Base-by-base conservation (phyloP, 2,113 vertebrate genomes). In the Tychaedon coryphoeus region DNA sequence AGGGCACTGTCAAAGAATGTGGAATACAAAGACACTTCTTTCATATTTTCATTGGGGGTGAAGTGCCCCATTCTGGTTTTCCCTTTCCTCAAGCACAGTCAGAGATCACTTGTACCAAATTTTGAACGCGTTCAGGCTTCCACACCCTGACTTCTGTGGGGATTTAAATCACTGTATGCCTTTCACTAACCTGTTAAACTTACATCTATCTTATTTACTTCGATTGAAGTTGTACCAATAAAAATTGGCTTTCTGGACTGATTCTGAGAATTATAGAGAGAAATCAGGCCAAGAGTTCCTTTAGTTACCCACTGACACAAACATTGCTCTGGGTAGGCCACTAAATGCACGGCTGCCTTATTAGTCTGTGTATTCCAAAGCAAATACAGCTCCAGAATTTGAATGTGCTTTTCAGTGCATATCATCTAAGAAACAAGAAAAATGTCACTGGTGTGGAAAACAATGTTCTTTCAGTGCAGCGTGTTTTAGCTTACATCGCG, bases 371-470 rank as follows among this genome's bases (percentile, higher is more conserved):
- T 62, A 45, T 64, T 94, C 48, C 51, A 56, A 74, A 92, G 58
- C 34, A 86, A 94, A 72, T 16, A 48, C 8, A 76, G 9, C 12
- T 85, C 60, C 87, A 40, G 73, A 94, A 91, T 95, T 47, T 80
- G 33, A 88, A 84, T 50, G 25, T 60, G 67, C 10, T n/a, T 78
- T 71, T 90, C 82, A 65, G 65, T 82, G 56, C 26, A 84, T 81
- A 95, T 66, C 85, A 81, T 51, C n/a, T 57, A 58, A 67, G 73
- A 94, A 96, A 83, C 8, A 72, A 72, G 47, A 91, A 91, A 81
- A 79, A 47, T 43, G 20, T 64, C 67, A 69, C 14, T 83, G n/a
- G 10, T 81, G 86, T 96, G 53, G 85, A 96, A 95, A 91, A 91
- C 60, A 85, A 58, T 84, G 62, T 76, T 47, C 28, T 79, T 88